Evolutionary conservation across 2,113 vertebrate genomes (phyloP).

Genomic region (Charina bottae): DNA sequence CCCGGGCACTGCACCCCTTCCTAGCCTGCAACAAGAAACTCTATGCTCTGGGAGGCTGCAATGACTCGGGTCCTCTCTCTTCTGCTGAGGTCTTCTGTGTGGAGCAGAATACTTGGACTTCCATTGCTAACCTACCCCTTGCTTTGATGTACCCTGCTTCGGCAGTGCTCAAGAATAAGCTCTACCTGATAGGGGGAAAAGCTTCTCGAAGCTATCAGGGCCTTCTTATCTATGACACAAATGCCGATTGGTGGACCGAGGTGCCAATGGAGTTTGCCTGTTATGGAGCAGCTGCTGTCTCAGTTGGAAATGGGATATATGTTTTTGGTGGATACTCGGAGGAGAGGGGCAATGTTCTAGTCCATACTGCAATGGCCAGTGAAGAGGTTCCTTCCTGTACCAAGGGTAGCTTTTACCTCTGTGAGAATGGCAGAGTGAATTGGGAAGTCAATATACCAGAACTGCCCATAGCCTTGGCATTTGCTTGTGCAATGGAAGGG

Average conservation of each 20-base stretch:
- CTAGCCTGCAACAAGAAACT: conserved; percentile 75
- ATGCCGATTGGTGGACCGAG: conserved; percentile 77
- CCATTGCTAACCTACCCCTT: conserved; percentile 69
- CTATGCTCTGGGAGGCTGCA: conserved; percentile 79
- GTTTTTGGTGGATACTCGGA: conserved; percentile 82
- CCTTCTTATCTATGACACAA: conserved; percentile 81
- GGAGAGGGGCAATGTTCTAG: conserved; percentile 78
- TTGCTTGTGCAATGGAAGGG: conserved; percentile 78
- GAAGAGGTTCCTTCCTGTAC: conserved; percentile 81
- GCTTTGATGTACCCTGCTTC: conserved; percentile 80
- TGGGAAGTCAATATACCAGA: conserved; percentile 79
- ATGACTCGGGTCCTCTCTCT: conserved; percentile 74
- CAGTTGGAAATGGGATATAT: conserved; percentile 78
- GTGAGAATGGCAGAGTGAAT: conserved; percentile 74
- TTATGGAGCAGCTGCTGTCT: conserved; percentile 79
- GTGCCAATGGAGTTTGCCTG: conserved; percentile 78
- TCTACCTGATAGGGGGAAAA: conserved; percentile 82
- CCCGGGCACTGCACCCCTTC: conserved; percentile 78
- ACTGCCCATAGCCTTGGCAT: conserved; percentile 77
- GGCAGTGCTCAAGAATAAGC: conserved; percentile 72
- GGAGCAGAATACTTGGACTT: conserved; percentile 54
- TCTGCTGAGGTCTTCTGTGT: conserved; percentile 77
- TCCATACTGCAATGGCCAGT: conserved; percentile 75
- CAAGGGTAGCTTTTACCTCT: conserved; percentile 79
- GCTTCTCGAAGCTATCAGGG: conserved; percentile 79